phyloP scores from a whole-genome alignment of 2,888 invertebrate species.

The Gasteruption jaculator region DNA sequence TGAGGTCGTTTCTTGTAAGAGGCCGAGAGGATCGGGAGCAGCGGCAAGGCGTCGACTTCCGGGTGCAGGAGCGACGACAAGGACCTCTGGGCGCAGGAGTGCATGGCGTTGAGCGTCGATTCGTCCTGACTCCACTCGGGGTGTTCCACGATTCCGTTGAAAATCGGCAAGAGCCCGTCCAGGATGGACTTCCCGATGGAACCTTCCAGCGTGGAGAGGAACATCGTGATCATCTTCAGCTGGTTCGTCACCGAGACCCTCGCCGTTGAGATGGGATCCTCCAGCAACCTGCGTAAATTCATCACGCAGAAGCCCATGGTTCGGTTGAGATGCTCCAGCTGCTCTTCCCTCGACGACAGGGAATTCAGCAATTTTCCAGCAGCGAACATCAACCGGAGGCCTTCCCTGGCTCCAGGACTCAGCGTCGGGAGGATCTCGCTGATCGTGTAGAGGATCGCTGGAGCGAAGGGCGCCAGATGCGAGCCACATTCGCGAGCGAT shows the following conservation, averaged over 20 bases:
- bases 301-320: constrained; percentile 66
- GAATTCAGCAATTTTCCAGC: constrained; percentile 71
- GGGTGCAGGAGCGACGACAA: constrained; percentile 40
- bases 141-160: constrained; percentile 56
- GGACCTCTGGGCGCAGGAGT: constrained; percentile 38
- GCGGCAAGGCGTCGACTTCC: constrained; percentile 35
- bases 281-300: constrained; percentile 57
- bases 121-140: constrained; percentile 61
- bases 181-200: constrained; percentile 47
- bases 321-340: constrained; percentile 66
- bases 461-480: constrained; percentile 71
- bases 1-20: constrained; percentile 51
- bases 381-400: constrained; percentile 70
- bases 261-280: constrained; percentile 28
- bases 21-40: constrained; percentile 34
- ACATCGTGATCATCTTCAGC: constrained; percentile 65
- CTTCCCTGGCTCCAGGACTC: constrained; percentile 64
- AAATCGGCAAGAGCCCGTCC: constrained; percentile 56
- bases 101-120: constrained; percentile 62
- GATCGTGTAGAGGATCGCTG: constrained; percentile 67
- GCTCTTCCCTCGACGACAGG: constrained; percentile 58
- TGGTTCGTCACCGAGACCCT: constrained; percentile 56
- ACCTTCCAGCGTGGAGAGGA: constrained; percentile 61
- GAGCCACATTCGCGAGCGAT: constrained; percentile 76
- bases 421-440: constrained; percentile 57